These are phyloP conservation scores for Motacilla alba DNA, from an alignment of 2,113 vertebrate genomes.

Conservation along the genomic window DNA sequence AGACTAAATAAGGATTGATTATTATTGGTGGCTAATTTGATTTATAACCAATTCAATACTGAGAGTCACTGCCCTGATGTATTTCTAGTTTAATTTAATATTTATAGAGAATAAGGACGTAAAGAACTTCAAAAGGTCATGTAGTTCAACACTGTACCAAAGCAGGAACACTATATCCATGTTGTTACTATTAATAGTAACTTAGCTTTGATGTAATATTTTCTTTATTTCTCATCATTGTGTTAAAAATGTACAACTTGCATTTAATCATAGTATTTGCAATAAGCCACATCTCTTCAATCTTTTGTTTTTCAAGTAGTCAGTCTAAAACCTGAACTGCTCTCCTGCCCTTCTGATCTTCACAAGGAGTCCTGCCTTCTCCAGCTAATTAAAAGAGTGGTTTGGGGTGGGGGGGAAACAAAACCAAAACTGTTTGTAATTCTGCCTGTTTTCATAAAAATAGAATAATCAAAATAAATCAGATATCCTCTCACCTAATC, in stretches of 20 bases:
- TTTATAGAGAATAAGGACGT: not conserved
- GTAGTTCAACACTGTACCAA: not conserved
- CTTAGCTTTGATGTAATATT: not conserved
- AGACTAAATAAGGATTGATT: conserved; percentile 36
- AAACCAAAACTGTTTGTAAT: not conserved
- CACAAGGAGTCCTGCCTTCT: not conserved
- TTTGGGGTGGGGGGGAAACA: fast-evolving
- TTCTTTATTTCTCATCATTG: not conserved
- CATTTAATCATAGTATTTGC: not conserved
- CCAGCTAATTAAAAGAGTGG: not conserved
- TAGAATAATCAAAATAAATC: not conserved
- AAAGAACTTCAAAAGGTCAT: not conserved
- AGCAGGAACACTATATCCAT: not conserved
- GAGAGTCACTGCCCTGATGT: not conserved
- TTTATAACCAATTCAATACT: conserved; percentile 10
- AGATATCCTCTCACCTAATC: not conserved
- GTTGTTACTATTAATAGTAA: not conserved
- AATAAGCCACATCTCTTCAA: not conserved
- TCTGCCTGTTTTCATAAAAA: not conserved
- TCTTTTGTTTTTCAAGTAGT: not conserved
- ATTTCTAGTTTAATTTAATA: conserved; percentile 34
- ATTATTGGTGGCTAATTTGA: conserved; percentile 40
- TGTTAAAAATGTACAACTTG: not conserved
- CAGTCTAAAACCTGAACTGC: not conserved
- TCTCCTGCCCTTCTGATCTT: not conserved